Evolutionary conservation across 2,888 invertebrate genomes (phyloP).

Genomic region (Lepidonotus clava): DNA sequence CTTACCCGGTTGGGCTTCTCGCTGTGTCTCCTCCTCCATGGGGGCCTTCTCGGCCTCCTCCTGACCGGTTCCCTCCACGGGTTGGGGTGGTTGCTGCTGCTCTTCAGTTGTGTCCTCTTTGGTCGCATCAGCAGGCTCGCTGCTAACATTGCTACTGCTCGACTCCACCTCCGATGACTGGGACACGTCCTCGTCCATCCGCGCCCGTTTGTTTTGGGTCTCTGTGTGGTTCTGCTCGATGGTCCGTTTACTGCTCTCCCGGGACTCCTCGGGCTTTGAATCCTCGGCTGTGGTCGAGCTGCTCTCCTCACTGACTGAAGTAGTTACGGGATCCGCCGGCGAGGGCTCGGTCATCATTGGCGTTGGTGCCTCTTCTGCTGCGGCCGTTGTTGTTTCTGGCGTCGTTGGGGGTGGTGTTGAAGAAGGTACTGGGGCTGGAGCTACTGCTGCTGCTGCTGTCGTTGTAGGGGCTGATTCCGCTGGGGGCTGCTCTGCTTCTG

Average conservation of each 20-base stretch:
- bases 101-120: not conserved
- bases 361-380: not conserved
- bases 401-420: not conserved
- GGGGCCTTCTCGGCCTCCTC: not conserved
- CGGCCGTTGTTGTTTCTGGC: not conserved
- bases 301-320: not conserved
- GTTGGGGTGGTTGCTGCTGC: not conserved
- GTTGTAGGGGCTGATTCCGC: not conserved
- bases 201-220: conserved; percentile 26
- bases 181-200: conserved; percentile 7
- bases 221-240: conserved; percentile 37
- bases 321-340: not conserved
- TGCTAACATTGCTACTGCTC: not conserved
- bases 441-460: not conserved
- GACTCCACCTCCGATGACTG: conserved; percentile 27
- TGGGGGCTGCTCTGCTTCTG: conserved; percentile 8
- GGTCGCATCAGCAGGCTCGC: not conserved
- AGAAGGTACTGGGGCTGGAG: not conserved
- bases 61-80: too few relatives aligned
- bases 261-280: not conserved
- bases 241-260: conserved; percentile 15
- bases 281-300: not conserved
- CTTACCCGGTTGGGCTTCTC: conserved; percentile 32
- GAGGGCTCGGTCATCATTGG: not conserved
- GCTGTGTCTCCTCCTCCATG: not conserved